Evolutionary conservation across 2,113 vertebrate species (phyloP), one percentile per base, ranked within the genome.

Genomic region (Peromyscus maniculatus): DNA sequence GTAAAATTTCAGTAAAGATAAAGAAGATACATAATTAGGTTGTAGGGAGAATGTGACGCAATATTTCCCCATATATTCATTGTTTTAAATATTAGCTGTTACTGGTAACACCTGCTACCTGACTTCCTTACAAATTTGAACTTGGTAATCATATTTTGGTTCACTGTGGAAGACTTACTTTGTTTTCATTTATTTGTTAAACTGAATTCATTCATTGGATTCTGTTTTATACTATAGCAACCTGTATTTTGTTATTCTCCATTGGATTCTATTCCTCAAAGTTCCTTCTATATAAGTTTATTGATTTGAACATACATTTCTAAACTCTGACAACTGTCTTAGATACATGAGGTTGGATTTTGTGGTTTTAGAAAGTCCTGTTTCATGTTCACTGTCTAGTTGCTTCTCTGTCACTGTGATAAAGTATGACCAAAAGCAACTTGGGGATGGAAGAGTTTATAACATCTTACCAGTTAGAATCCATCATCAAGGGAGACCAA

Each of bases 211-310:
- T 84, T 80, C 59, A 31, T 87, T 21, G 43, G 24, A 87, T 72
- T 87, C 5, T 77, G 3, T 77, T 82, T 57, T 66, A 59, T 55
- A 52, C 17, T 57, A 52, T 83, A 39, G 82, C 19, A 59, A 57
- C 84, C 26, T 91, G 24, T 5, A 84, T 87, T 88, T 96, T 62
- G 11, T 24, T 57, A 7, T 84, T 22, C 3, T 88, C 19, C 86
- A 59, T 59, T 79, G 52, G 16, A 72, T 74, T 89, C n/a, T 86
- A 49, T 94, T 97, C 89, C 24, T 43, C n/a, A 86, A 46, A 74
- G 5, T 91, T 82, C 21, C 43, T 91, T 93, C 15, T 17, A 3
- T 80, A 26, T 90, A 26, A 46, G 49, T 13, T n/a, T 28, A 87
- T 59, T 89, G 66, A 66, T 91, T 77, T 74, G 15, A 28, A 59